phyloP scores from a whole-genome alignment of 2,113 vertebrate genomes.

The Desmodus rotundus region DNA sequence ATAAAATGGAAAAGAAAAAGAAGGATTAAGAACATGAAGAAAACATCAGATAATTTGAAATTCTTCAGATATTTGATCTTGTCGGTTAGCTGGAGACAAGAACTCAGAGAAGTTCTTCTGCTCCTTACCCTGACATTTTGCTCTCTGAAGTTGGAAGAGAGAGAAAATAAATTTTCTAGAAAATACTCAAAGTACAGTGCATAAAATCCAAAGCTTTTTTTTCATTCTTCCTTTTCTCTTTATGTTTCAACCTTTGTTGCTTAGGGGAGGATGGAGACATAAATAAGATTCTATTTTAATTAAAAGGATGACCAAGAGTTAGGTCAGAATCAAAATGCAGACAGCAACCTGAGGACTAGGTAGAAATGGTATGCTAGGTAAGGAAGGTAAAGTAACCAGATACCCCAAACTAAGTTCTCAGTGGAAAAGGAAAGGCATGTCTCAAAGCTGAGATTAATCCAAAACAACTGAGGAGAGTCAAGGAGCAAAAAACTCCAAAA shows the following conservation, averaged over 20 bases:
- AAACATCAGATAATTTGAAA: background rate
- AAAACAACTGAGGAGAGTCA: background rate
- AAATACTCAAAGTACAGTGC: background rate
- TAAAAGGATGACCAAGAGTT: background rate
- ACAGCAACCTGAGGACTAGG: background rate
- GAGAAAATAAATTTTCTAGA: background rate
- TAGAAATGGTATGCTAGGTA: background rate
- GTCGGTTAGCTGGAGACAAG: background rate
- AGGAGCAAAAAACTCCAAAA: background rate
- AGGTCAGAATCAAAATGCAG: background rate
- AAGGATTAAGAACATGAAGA: background rate
- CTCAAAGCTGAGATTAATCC: background rate
- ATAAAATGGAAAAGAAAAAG: background rate
- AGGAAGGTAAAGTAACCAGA: background rate
- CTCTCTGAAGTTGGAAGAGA: background rate
- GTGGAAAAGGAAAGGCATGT: background rate
- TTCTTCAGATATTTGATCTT: background rate
- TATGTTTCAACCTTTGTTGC: background rate
- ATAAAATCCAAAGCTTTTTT: background rate
- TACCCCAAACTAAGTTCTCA: background rate
- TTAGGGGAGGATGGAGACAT: background rate
- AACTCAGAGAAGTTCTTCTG: background rate
- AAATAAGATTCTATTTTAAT: background rate
- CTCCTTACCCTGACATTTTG: background rate
- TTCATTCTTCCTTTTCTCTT: background rate